Base-by-base conservation (phyloP, 1,140 invertebrate species). In the Drosophila grimshawi region DNA sequence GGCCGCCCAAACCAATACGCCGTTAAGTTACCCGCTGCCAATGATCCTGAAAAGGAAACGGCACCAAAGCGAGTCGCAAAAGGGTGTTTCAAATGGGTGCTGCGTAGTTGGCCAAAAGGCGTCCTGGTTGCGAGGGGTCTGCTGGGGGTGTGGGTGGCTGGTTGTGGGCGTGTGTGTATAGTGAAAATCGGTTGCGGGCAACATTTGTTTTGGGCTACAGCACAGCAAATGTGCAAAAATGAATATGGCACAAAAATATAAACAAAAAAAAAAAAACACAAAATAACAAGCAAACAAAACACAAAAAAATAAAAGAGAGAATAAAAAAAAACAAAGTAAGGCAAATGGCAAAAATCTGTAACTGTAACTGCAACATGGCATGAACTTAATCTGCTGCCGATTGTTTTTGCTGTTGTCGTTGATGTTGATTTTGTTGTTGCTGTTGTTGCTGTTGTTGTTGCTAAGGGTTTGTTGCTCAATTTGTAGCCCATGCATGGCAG, bases 301-400 rank as follows among this genome's bases (percentile, higher is more conserved):
- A 55, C 3, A 37, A 37, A 48, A 45, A 48, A 35, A 45, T 51
- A 49, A 49, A 56, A 8, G 63, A 65, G 29, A 33, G 45, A 53
- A 61, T 8, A 46, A 11, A 29, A 32, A 59, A 53, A 48, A 43
- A 49, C 30, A 46, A 67, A 68, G 51, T 49, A 52, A 59, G 53
- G 48, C 61, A 76, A 68, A 76, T 68, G 70, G 66, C 64, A 56
- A 70, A 80, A 83, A 77, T 82, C 80, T 88, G 83, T 86, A 86
- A 86, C 85, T 81, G 83, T 88, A 86, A 86, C 83, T 86, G 83
- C 83, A 88, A 88, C 85, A 89, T 88, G 85, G 83, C 77, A 88
- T 85, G 83, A 88, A 88, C 83, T 88, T 88, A 88, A 88, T 88
- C 83, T 88, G 80, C 77, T 88, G 83, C 68, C 83, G 83, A 86